phyloP scores from a whole-genome alignment of 1,140 invertebrate species.

The Lepidurus packardi region DNA sequence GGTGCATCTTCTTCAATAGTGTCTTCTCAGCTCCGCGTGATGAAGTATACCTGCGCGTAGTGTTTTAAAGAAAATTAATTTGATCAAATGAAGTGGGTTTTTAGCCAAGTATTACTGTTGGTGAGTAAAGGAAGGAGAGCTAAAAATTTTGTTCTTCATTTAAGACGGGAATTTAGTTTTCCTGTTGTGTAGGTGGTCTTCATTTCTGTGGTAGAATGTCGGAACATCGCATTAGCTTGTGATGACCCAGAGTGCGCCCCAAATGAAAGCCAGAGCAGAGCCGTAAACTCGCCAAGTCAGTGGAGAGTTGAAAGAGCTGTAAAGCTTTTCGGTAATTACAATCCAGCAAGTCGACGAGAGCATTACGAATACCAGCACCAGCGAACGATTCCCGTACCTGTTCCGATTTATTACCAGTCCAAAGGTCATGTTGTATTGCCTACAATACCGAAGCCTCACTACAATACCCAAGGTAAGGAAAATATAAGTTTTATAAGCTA shows the following conservation, averaged over 20 bases:
- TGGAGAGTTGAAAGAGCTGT: not conserved
- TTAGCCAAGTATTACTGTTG: no score
- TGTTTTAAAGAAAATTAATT: not conserved
- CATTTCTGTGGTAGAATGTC: not conserved
- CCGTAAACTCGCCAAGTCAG: not conserved
- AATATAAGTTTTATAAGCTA: not conserved
- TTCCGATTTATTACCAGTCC: not conserved
- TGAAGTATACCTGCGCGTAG: not conserved
- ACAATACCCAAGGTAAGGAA: not conserved
- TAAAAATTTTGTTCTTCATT: no score
- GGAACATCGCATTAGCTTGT: not conserved
- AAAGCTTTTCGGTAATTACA: not conserved
- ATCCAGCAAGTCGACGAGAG: not conserved
- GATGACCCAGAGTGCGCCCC: not conserved
- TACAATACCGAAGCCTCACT: not conserved
- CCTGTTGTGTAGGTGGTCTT: not conserved
- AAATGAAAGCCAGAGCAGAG: not conserved
- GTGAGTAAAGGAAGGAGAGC: no score
- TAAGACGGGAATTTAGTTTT: not conserved
- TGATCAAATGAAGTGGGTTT: no score
- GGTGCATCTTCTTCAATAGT: not conserved
- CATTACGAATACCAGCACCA: not conserved
- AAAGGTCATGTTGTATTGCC: not conserved
- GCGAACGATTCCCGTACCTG: not conserved
- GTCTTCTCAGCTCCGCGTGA: not conserved